Conservation (phyloP, 2,888 invertebrate genomes). For the Drosophila mettleri region DNA sequence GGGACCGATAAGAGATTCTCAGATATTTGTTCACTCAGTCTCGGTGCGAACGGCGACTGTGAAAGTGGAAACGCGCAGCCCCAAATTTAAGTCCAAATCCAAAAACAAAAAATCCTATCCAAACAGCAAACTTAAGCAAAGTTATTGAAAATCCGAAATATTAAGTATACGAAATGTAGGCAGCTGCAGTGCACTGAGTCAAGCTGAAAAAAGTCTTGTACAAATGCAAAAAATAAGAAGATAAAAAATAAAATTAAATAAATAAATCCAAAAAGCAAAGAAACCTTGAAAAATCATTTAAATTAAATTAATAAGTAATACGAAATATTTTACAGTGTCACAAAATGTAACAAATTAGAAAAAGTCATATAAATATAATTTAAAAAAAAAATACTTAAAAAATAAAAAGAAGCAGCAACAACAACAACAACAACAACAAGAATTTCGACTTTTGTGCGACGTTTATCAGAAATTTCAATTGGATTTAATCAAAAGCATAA, state of each 20-base stretch:
- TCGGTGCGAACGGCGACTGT: conserved; percentile 81
- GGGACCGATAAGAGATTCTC: conserved; percentile 76
- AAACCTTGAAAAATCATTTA: conserved; percentile 4
- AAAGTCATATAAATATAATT: neutral
- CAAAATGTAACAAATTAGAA: conserved; percentile 25
- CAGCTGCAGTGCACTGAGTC: conserved; percentile 13
- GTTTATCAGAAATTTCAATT: conserved; percentile 84
- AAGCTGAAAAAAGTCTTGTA: conserved; percentile 26
- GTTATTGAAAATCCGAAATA: neutral
- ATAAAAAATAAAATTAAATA: neutral
- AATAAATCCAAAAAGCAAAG: neutral
- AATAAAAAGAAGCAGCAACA: conserved; percentile 12
- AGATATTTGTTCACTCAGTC: conserved; percentile 73
- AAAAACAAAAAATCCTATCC: too few species aligned
- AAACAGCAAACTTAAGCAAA: neutral
- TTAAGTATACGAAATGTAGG: conserved; percentile 33
- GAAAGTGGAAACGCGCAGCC: conserved; percentile 59
- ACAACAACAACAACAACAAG: conserved; percentile 24
- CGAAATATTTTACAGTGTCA: conserved; percentile 23
- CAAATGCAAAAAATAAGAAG: neutral
- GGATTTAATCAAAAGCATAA: conserved; percentile 83
- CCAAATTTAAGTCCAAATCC: conserved; percentile 6
- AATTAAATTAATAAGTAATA: neutral
- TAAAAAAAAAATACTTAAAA: conserved; percentile 10
- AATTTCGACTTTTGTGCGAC: conserved; percentile 55